Evolutionary conservation across 2,797 vertebrate species (phyloP).

Genomic region (Microhierax caerulescens): DNA sequence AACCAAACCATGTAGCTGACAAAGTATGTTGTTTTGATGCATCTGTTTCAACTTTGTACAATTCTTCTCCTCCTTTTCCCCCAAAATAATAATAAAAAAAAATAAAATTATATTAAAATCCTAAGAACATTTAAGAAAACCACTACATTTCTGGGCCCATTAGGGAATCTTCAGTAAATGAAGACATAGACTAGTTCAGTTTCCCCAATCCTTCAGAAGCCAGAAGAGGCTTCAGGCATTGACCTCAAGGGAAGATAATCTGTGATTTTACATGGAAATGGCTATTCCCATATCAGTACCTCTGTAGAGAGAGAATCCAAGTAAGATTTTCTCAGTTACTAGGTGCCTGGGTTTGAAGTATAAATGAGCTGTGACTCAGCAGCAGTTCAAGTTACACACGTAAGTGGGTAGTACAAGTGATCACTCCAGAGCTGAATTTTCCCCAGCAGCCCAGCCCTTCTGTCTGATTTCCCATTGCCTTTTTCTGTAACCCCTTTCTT

Average conservation of each 20-base stretch:
- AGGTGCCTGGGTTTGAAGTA: background rate
- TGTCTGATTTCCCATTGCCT: background rate
- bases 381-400: background rate
- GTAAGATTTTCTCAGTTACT: background rate
- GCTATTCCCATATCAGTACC: background rate
- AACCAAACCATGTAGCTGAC: fast-evolving
- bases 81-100: too few relatives aligned
- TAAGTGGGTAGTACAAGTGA: background rate
- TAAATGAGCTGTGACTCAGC: background rate
- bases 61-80: background rate
- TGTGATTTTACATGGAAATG: background rate
- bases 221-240: background rate
- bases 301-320: background rate
- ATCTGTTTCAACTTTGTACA: background rate
- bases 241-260: background rate
- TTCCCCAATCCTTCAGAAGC: background rate
- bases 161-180: background rate
- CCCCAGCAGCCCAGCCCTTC: background rate
- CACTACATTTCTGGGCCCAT: background rate
- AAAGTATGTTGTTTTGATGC: background rate
- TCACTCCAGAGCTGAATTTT: background rate
- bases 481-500: background rate
- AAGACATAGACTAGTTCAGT: background rate
- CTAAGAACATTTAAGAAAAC: background rate
- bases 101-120: background rate